Percentiles rank a stretch among this genome's conserved stretches.
Evolutionary conservation across 2,797 vertebrate genomes (phyloP).

Genomic region (Sebastes baramenuke): DNA sequence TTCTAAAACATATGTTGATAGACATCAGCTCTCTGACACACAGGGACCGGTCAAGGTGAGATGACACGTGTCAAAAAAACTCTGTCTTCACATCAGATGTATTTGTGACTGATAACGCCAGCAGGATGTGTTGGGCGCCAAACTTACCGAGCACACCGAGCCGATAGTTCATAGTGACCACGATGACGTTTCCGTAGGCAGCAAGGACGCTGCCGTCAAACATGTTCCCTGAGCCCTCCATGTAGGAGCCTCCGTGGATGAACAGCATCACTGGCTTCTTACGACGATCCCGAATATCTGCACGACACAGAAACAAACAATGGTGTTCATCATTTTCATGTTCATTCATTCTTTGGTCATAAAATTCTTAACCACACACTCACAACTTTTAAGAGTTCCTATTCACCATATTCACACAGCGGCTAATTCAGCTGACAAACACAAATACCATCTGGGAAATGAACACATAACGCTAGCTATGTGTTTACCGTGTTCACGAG

Average conservation of each 20-base stretch:
- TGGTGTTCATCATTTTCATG: neutral
- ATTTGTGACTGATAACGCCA: neutral
- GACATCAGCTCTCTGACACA: neutral
- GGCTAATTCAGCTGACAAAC: too few relatives aligned
- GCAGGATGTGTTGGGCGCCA: neutral
- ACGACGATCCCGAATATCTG: constrained; percentile 94
- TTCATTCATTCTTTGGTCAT: neutral
- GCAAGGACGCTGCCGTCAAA: constrained; percentile 94
- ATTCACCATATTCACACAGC: neutral
- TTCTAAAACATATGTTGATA: neutral
- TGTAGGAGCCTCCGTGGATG: constrained; percentile 96
- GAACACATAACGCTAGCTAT: too few relatives aligned
- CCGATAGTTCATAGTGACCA: constrained; percentile 97
- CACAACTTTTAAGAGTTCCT: neutral
- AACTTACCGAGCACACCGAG: constrained; percentile 94
- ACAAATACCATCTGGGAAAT: too few relatives aligned
- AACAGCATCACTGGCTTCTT: constrained; percentile 98
- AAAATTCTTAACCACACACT: neutral
- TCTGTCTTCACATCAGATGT: neutral
- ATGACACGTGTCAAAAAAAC: neutral
- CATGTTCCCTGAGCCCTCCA: constrained; percentile 97
- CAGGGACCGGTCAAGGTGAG: neutral
- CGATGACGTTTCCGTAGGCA: constrained; percentile 95
- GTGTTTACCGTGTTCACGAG: too few relatives aligned
- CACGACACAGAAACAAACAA: constrained; percentile 56